phyloP scores from a whole-genome alignment of 2,797 vertebrate genomes.

The Adrianichthys oophorus region DNA sequence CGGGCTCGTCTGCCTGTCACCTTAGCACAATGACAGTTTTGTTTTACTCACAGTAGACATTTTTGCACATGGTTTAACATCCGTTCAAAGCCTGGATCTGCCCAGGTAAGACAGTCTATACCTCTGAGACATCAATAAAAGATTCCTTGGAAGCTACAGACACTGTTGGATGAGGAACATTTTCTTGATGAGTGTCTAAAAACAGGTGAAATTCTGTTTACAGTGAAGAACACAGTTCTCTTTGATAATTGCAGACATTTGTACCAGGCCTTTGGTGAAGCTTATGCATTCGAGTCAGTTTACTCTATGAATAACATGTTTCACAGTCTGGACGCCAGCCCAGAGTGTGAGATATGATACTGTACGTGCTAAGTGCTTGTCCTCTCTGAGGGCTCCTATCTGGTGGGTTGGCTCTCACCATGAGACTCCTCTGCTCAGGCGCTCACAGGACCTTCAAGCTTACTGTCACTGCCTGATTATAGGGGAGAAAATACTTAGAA shows the following conservation, averaged over 20 bases:
- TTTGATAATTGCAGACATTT: conserved; percentile 6
- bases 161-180: background rate
- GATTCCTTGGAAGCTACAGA: background rate
- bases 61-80: conserved; percentile 1
- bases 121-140: background rate
- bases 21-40: conserved; percentile 77
- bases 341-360: conserved; percentile 50
- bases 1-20: conserved; percentile 77
- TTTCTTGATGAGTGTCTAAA: background rate
- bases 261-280: conserved; percentile 32
- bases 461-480: background rate
- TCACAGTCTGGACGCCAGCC: conserved; percentile 30
- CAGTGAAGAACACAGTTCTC: background rate
- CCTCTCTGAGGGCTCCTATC: conserved; percentile 28
- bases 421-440: conserved; percentile 12
- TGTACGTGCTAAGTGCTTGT: conserved; percentile 48
- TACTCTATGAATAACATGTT: conserved; percentile 62
- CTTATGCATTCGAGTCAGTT: conserved; percentile 37
- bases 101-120: background rate
- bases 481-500: too few species aligned
- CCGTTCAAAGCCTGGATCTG: background rate
- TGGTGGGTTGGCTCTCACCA: conserved; percentile 21
- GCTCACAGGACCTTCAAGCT: background rate
- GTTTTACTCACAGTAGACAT: conserved; percentile 38
- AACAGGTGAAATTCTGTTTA: background rate